Percentiles rank a stretch among this genome's conserved stretches.
These are phyloP conservation scores for Tiliqua scincoides DNA, from an alignment of 2,113 vertebrate genomes.

Conservation along the genomic window DNA sequence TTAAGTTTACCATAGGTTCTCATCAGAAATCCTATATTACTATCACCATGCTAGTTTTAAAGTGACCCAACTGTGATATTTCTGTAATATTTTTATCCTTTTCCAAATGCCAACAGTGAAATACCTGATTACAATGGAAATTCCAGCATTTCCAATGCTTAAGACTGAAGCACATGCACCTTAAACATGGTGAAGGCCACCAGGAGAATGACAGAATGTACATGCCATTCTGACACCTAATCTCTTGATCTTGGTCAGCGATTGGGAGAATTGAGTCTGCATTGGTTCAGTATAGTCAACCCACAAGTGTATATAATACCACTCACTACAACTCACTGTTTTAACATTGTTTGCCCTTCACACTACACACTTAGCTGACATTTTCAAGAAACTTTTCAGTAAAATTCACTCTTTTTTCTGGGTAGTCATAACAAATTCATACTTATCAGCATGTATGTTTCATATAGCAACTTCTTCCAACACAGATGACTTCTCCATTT, in stretches of 20 bases:
- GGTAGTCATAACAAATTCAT: neutral
- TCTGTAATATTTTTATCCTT: neutral
- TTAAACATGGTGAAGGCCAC: neutral
- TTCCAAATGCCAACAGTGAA: neutral
- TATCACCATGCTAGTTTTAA: neutral
- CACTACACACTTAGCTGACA: neutral
- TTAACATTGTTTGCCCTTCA: neutral
- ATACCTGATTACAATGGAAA: neutral
- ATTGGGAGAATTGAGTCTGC: neutral
- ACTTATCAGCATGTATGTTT: neutral
- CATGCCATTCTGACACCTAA: neutral
- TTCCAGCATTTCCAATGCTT: neutral
- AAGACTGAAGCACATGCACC: neutral
- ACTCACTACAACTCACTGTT: neutral
- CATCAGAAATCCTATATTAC: neutral
- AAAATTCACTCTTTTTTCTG: neutral
- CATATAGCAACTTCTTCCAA: neutral
- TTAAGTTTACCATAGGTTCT: no score
- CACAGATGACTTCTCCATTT: neutral
- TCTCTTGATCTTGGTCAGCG: neutral
- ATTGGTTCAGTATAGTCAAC: neutral
- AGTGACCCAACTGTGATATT: neutral
- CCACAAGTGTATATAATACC: neutral
- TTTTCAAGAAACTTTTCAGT: neutral
- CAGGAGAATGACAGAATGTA: neutral